Percentiles rank a stretch among this genome's conserved stretches.
phyloP scores from a whole-genome alignment of 1,140 invertebrate species.

The Eurosta solidaginis region DNA sequence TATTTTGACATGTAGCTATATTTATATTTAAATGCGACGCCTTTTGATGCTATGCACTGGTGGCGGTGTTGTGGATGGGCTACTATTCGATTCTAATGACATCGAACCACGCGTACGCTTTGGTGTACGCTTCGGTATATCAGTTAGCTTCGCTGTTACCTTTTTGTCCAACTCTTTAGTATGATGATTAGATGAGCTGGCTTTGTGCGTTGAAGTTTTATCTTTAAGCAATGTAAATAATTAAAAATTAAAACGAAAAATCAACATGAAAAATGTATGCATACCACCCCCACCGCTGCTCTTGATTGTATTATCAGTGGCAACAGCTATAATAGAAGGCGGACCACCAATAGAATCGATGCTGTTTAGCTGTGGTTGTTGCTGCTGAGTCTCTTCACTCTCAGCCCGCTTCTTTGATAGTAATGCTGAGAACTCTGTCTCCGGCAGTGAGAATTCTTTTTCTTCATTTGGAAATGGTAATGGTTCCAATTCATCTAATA shows the following conservation, averaged over 20 bases:
- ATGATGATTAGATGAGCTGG: not conserved
- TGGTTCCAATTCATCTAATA: constrained; percentile 75
- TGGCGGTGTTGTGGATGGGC: constrained; percentile 55
- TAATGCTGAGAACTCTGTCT: constrained; percentile 67
- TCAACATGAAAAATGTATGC: too few relatives aligned
- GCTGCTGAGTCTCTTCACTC: constrained; percentile 42
- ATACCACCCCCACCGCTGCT: constrained; percentile 32
- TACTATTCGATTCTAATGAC: constrained; percentile 57
- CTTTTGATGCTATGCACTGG: constrained; percentile 53
- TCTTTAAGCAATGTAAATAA: constrained; percentile 17
- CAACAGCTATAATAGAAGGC: constrained; percentile 26
- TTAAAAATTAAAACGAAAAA: not conserved
- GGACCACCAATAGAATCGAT: not conserved
- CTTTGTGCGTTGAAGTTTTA: constrained; percentile 31
- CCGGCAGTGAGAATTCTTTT: constrained; percentile 70
- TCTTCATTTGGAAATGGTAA: constrained; percentile 76
- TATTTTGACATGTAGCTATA: not conserved
- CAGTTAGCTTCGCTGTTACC: constrained; percentile 40
- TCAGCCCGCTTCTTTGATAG: constrained; percentile 63
- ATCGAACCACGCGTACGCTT: constrained; percentile 59
- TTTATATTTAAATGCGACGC: constrained; percentile 48
- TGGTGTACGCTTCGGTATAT: constrained; percentile 52
- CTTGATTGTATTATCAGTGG: constrained; percentile 45
- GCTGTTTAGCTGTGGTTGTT: constrained; percentile 34
- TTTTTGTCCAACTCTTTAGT: constrained; percentile 54